Evolutionary conservation across 2,113 vertebrate genomes (phyloP).

Genomic region (Pelmatolapia mariae): DNA sequence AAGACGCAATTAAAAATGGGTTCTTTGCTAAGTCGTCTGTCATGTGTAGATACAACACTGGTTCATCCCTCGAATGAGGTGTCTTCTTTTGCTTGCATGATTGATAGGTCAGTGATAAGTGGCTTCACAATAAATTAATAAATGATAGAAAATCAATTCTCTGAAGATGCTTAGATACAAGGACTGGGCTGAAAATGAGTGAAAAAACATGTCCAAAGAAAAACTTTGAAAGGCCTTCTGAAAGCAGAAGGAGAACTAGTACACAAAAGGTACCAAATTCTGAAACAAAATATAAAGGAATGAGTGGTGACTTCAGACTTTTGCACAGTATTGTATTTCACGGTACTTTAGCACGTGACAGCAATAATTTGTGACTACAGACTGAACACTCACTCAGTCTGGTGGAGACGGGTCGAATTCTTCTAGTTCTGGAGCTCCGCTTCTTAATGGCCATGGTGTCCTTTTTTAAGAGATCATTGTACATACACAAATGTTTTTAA

Average conservation of each 20-base stretch:
- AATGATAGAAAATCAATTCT: neutral
- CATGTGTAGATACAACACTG: neutral
- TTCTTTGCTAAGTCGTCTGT: neutral
- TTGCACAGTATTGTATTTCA: neutral
- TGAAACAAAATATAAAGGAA: neutral
- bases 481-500: neutral
- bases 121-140: neutral
- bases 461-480: conserved; percentile 46
- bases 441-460: conserved; percentile 91
- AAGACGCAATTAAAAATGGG: neutral
- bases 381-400: conserved; percentile 79
- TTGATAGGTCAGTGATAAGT: neutral
- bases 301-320: neutral
- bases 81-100: neutral
- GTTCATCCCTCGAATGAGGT: neutral
- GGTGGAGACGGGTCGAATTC: conserved; percentile 85
- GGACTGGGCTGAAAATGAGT: neutral
- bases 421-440: conserved; percentile 79
- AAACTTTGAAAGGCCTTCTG: neutral
- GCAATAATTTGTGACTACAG: neutral
- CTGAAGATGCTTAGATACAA: neutral
- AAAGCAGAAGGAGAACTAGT: neutral
- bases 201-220: neutral
- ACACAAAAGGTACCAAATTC: neutral
- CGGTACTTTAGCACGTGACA: neutral